Evolutionary conservation across 2,888 invertebrate species (phyloP), one percentile per base, ranked within the genome.

Genomic region (Andricus curvator): DNA sequence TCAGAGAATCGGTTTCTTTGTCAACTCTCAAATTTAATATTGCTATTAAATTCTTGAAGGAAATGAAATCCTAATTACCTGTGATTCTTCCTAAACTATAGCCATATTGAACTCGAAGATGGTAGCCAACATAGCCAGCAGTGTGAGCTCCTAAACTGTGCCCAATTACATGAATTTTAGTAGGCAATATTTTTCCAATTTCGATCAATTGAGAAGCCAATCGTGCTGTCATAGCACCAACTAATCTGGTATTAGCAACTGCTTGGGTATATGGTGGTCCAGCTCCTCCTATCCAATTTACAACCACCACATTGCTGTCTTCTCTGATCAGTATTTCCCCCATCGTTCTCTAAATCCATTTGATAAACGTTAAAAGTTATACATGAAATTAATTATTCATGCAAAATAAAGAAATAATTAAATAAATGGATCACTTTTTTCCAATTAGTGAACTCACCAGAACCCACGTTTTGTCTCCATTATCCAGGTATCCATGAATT

Each of bases 251-350:
- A 90, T 98, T 98, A 1, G 98, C 98, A 3, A 97, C 98, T 0
- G 99, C 98, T 92, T 98, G 98, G 0, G 97, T 96, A 90, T 98
- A 99, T 0, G 98, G 97, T 0, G 98, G 97, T 83, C 95, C 96
- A 0, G 98, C 96, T 0, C 98, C 98, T 8, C 95, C 95, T 81
- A 96, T 95, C 98, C 98, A 98, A 89, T 98, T 98, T 3, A 98
- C 95, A 0, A 96, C 94, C 20, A 97, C 94, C 0, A 98, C 96
- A 78, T 97, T 96, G 65, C 96, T 95, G 77, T 95, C 95, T 64
- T 95, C 95, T 78, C 95, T 94, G 1, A 94, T 94, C 11, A 98
- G 92, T n/a, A 98, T 93, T 44, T 96, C 96, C 78, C 95, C 94
- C 22, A 95, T 95, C 94, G 97, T 95, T 74, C 95, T 94, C 94